These are phyloP conservation scores for Tuberolachnus salignus DNA, from an alignment of 2,888 invertebrate species.

Conservation along the genomic window DNA sequence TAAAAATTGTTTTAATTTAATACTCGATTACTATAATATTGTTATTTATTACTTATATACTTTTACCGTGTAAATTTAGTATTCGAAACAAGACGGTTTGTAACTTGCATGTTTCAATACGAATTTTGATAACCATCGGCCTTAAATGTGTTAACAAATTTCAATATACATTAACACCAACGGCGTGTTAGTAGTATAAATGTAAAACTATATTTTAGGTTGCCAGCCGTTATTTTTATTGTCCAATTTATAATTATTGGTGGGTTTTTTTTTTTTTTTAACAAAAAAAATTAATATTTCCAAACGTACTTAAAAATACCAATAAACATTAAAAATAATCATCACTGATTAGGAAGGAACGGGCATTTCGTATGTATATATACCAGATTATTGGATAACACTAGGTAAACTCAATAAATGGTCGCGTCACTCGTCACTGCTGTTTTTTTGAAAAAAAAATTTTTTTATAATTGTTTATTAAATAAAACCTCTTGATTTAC, in stretches of 20 bases:
- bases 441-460: too few species aligned
- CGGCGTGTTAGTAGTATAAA: background rate
- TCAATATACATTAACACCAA: background rate
- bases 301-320: background rate
- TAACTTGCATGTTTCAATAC: constrained; percentile 16
- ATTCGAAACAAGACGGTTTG: background rate
- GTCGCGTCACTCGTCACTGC: too few species aligned
- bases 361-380: too few species aligned
- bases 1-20: constrained; percentile 6
- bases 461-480: too few species aligned
- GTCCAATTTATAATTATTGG: constrained; percentile 12
- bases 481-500: too few species aligned
- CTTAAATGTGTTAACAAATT: constrained; percentile 3
- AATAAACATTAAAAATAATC: constrained; percentile 29
- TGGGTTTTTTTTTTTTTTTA: constrained; percentile 15
- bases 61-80: too few species aligned
- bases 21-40: background rate
- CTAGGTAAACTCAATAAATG: too few species aligned
- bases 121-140: constrained; percentile 37
- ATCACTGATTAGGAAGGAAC: background rate
- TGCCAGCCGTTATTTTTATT: background rate
- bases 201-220: background rate
- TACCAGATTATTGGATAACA: too few species aligned
- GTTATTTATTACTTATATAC: background rate
- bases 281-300: background rate